Evolutionary conservation across 2,113 vertebrate species (phyloP), one percentile per base, ranked within the genome.

Genomic region (Myotis yumanensis): DNA sequence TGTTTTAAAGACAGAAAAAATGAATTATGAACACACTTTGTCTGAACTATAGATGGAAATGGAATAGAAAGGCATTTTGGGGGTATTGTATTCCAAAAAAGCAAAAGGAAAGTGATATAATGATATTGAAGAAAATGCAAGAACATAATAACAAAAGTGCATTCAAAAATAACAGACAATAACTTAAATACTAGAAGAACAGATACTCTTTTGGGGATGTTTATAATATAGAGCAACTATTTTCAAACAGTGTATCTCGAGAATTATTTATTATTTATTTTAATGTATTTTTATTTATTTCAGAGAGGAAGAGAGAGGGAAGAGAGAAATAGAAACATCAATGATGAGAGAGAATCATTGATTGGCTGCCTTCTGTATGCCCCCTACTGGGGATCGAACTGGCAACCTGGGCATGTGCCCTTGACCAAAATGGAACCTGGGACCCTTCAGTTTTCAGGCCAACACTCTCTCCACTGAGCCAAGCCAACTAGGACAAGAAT

Each of bases 1-100:
- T 95, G 57, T 79, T 93, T 95, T 89, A 72, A 84, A 92, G 9
- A 5, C 30, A 83, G 14, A 66, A 7, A 83, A 75, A 28, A 11
- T 73, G 12, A 77, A 68, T 62, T 92, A 86, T 51, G 46, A 89
- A 69, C 1, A 86, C 9, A 86, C 5, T 88, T 83, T 28, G 4
- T 71, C 22, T 71, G 18, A 64, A 54, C 17, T 46, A 68, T 43
- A 86, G 14, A 52, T 72, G 7, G 84, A 93, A 92, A 83, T 82
- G 32, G 6, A 91, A 86, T 30, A 43, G 2, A 75, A 23, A 94
- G 17, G 18, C 71, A 72, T 12, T 80, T 88, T 40, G 48, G 5
- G 17, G 73, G 16, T 32, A 48, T 3, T 43, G 0, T 57, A n/a
- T 72, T 90, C 11, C 43, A 66, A 94, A 86, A 72, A 66, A 18